Evolutionary conservation across 2,113 vertebrate species (phyloP).

Genomic region (Pipra filicauda): DNA sequence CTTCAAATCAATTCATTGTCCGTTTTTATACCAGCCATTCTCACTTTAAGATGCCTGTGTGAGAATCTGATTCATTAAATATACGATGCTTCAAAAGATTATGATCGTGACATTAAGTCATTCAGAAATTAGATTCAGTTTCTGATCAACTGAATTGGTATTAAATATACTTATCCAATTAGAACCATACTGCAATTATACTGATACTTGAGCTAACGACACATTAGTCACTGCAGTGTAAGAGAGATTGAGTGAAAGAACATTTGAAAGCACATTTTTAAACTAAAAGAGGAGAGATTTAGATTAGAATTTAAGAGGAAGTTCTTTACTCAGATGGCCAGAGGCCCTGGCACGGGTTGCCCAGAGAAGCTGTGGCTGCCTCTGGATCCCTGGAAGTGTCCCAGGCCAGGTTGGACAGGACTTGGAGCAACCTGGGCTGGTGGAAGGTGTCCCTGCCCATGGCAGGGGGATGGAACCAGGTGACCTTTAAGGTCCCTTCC

Average conservation of each 20-base stretch:
- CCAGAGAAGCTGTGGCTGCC: not conserved
- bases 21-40: not conserved
- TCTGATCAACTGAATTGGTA: not conserved
- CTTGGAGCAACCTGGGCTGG: accelerated
- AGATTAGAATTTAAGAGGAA: not conserved
- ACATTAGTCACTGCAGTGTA: not conserved
- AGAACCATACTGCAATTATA: not conserved
- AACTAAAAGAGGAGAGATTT: not conserved
- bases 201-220: not conserved
- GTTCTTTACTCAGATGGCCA: not conserved
- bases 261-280: not conserved
- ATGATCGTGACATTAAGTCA: not conserved
- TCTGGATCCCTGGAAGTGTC: not conserved
- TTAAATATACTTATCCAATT: conserved; percentile 11
- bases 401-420: accelerated
- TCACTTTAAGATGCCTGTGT: not conserved
- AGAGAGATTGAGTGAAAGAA: not conserved
- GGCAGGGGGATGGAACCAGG: accelerated
- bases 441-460: not conserved
- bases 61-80: not conserved
- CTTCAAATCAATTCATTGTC: not conserved
- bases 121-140: conserved; percentile 1
- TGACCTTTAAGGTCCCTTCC: not conserved
- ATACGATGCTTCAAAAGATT: not conserved
- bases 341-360: not conserved